These are phyloP conservation scores for Rhagophthalmus giganteus DNA, from an alignment of 2,888 invertebrate genomes.

Conservation along the genomic window DNA sequence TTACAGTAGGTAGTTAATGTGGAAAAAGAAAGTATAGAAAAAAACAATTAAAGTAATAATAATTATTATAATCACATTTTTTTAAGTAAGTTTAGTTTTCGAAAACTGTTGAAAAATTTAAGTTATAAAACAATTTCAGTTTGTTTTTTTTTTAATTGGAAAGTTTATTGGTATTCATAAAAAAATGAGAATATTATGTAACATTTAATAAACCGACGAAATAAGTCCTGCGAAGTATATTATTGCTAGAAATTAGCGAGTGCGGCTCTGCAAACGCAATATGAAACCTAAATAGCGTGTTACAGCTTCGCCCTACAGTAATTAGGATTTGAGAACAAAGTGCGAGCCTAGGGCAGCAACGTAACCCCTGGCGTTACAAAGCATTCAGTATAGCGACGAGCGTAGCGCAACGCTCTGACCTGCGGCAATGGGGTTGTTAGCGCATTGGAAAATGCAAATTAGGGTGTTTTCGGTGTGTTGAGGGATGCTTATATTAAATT, in stretches of 20 bases:
- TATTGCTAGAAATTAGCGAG: constrained; percentile 31
- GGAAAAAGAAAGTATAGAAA: too few species aligned
- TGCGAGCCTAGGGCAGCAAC: constrained; percentile 39
- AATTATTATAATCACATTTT: too few species aligned
- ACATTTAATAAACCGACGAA: constrained; percentile 15
- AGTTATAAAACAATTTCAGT: too few species aligned
- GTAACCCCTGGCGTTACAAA: constrained; percentile 27
- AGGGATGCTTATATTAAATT: constrained; percentile 37
- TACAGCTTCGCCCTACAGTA: constrained; percentile 42
- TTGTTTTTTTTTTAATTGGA: too few species aligned
- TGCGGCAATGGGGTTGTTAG: constrained; percentile 33
- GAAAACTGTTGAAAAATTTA: too few species aligned
- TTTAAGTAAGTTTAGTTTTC: too few species aligned
- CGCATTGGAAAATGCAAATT: constrained; percentile 38
- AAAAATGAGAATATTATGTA: too few species aligned
- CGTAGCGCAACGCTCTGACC: constrained; percentile 28
- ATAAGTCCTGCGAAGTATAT: constrained; percentile 17
- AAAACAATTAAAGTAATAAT: too few species aligned
- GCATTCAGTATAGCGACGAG: constrained; percentile 20
- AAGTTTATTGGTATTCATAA: too few species aligned
- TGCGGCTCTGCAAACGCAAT: constrained; percentile 40
- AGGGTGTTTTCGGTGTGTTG: constrained; percentile 30
- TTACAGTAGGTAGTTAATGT: too few species aligned
- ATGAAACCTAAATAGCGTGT: constrained; percentile 43
- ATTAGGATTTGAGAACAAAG: constrained; percentile 49